Evolutionary conservation across 2,113 vertebrate genomes (phyloP).

Genomic region (Fulica atra): DNA sequence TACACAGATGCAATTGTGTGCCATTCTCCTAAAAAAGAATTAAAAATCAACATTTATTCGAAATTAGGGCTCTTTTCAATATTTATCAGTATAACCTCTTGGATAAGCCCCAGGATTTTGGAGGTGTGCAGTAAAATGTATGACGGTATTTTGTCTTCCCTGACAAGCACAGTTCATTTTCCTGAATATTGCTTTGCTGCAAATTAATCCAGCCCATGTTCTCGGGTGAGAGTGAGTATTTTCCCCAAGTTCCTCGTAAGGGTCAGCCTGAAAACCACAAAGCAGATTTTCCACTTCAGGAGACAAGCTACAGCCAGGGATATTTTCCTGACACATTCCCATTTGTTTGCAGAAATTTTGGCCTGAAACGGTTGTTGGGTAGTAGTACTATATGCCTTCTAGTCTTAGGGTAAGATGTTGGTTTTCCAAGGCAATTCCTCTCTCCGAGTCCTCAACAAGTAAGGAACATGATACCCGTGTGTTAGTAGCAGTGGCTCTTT

Average conservation of each 20-base stretch:
- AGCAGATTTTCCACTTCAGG: background rate
- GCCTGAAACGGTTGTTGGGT: background rate
- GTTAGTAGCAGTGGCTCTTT: background rate
- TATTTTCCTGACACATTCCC: background rate
- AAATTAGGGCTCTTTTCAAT: background rate
- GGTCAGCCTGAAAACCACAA: background rate
- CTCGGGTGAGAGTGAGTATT: background rate
- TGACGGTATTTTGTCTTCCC: background rate
- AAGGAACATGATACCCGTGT: fast-evolving
- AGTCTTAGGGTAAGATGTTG: background rate
- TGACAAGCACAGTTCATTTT: conserved; percentile 2
- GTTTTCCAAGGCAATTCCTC: background rate
- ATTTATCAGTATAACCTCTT: background rate
- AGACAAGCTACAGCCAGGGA: background rate
- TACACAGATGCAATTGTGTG: fast-evolving
- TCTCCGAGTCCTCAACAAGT: background rate
- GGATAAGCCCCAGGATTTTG: background rate
- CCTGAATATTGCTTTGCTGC: background rate
- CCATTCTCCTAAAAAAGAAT: background rate
- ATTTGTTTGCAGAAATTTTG: background rate
- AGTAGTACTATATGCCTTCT: background rate
- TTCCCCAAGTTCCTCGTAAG: fast-evolving
- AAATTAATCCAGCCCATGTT: background rate
- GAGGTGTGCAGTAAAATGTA: background rate
- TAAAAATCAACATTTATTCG: background rate